Conservation (phyloP, 1,140 invertebrate genomes). For the Trichoplusia ni region DNA sequence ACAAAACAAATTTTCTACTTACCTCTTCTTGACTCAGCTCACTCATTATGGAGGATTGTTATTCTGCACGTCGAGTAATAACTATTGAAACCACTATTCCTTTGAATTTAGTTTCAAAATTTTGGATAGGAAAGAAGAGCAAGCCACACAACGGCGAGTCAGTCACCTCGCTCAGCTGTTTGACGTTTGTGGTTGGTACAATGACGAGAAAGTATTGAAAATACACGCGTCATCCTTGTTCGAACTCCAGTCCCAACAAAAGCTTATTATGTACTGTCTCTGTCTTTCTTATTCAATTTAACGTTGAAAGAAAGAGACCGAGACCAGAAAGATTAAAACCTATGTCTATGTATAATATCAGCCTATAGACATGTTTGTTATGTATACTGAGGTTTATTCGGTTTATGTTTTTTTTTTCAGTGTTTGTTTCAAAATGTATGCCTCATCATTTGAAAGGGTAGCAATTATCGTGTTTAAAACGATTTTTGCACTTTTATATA, state of each 20-base stretch:
- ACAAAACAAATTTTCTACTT: slow-evolving; percentile 71
- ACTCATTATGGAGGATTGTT: slow-evolving; percentile 82
- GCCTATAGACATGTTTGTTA: slow-evolving; percentile 4
- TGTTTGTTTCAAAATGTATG: too few relatives aligned
- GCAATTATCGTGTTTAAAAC: too few relatives aligned
- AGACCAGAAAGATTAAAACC: neutral
- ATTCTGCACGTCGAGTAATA: slow-evolving; percentile 40
- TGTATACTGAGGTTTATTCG: neutral
- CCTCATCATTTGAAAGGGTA: too few relatives aligned
- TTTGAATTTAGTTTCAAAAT: slow-evolving; percentile 50
- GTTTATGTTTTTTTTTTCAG: neutral
- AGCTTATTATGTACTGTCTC: neutral
- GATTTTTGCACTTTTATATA: too few relatives aligned
- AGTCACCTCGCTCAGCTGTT: slow-evolving; percentile 81
- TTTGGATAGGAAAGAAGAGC: slow-evolving; percentile 63
- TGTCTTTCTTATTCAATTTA: neutral
- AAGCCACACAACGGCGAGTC: slow-evolving; percentile 78
- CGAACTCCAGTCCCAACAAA: slow-evolving; percentile 28
- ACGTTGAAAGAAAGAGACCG: neutral
- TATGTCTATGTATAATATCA: neutral
- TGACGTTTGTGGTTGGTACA: slow-evolving; percentile 70
- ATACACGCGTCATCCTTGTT: slow-evolving; percentile 75
- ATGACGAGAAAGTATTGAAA: slow-evolving; percentile 80
- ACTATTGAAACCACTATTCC: slow-evolving; percentile 38
- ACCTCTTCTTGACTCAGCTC: slow-evolving; percentile 90